These are phyloP conservation scores for Tiliqua scincoides DNA, from an alignment of 2,113 vertebrate species.

Conservation along the genomic window DNA sequence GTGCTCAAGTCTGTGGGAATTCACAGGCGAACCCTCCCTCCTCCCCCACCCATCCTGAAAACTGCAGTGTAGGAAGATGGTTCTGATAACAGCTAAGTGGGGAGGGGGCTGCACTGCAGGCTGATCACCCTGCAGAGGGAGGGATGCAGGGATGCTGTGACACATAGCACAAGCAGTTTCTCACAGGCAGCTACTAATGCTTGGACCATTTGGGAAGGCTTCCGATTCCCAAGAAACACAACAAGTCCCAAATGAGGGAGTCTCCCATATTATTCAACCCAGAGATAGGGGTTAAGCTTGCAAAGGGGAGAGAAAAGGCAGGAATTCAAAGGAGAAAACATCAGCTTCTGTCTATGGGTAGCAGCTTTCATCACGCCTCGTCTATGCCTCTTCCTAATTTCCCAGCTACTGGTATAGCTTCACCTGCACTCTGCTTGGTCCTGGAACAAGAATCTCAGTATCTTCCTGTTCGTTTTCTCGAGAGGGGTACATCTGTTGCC, in stretches of 20 bases:
- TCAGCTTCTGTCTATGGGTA: conserved; percentile 39
- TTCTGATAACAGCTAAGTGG: not conserved
- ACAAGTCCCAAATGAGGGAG: not conserved
- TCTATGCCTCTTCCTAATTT: not conserved
- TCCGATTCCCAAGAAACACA: conserved; percentile 40
- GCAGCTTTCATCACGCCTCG: conserved; percentile 16
- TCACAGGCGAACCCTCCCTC: fast-evolving
- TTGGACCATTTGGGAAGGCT: conserved; percentile 37
- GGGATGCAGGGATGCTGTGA: not conserved
- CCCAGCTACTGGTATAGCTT: not conserved
- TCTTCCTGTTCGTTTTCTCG: no score
- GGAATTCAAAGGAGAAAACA: conserved; percentile 10
- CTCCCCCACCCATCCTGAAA: not conserved
- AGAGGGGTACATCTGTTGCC: no score
- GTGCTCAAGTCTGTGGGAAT: conserved; percentile 1
- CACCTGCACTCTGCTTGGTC: not conserved
- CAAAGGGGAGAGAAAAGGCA: conserved; percentile 10
- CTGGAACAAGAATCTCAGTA: not conserved
- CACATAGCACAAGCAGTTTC: not conserved
- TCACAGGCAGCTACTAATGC: not conserved
- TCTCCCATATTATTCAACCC: conserved; percentile 14
- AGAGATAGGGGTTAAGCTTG: conserved; percentile 39
- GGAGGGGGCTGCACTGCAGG: not conserved
- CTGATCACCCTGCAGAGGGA: not conserved
- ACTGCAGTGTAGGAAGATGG: not conserved